A percentile compares a stretch with the other conserved stretches of the same genome.
Evolutionary conservation across 2,113 vertebrate genomes (phyloP).

Genomic region (Ceyx margarethae): DNA sequence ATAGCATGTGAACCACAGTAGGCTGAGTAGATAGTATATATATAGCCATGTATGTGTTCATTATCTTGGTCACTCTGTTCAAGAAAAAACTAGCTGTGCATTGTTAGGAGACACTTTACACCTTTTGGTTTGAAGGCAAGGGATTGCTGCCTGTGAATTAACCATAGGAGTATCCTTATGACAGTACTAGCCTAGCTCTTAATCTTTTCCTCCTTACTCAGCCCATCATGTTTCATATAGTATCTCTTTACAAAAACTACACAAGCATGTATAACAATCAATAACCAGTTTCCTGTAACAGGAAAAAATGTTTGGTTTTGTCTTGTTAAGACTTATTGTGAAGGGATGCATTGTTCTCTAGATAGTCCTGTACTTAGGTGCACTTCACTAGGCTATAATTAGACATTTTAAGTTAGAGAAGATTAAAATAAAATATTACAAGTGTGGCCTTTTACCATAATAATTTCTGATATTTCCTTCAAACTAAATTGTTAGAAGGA

Average conservation of each 20-base stretch:
- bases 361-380: background rate
- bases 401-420: conserved; percentile 6
- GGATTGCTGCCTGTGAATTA: background rate
- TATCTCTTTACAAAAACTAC: background rate
- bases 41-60: background rate
- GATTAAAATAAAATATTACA: background rate
- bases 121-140: background rate
- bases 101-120: background rate
- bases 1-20: background rate
- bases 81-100: background rate
- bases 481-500: background rate
- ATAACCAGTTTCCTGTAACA: background rate
- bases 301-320: background rate
- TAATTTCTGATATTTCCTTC: background rate
- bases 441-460: background rate
- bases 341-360: background rate
- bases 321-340: background rate
- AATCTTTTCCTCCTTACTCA: background rate
- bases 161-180: background rate
- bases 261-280: background rate
- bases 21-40: background rate
- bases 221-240: background rate
- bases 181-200: background rate
- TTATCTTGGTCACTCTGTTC: background rate
- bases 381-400: background rate